Evolutionary conservation across 2,888 invertebrate genomes (phyloP).

Genomic region (Scrobipalpa atriplicella): DNA sequence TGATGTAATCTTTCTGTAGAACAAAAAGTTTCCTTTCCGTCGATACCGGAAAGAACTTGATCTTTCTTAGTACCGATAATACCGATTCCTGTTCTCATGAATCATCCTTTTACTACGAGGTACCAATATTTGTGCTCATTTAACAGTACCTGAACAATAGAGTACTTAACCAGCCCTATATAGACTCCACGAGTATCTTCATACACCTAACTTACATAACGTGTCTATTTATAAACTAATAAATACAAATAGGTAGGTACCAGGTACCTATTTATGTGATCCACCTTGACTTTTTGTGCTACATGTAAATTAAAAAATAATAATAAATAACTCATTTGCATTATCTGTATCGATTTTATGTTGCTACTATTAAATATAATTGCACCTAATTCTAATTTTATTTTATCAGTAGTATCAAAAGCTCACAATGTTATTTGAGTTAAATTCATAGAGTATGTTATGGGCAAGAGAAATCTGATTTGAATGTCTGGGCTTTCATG

Average conservation of each 20-base stretch:
- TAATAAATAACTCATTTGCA: background rate
- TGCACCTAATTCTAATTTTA: no score
- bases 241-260: background rate
- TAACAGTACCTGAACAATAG: slow-evolving; percentile 28
- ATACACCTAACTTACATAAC: slow-evolving; percentile 1
- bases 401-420: background rate
- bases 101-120: background rate
- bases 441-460: background rate
- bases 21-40: background rate
- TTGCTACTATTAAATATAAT: background rate
- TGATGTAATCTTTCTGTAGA: background rate
- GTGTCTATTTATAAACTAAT: slow-evolving; percentile 23
- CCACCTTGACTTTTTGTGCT: slow-evolving; percentile 21
- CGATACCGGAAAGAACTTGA: background rate
- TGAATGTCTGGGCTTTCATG: background rate
- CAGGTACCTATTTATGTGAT: slow-evolving; percentile 4
- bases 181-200: background rate
- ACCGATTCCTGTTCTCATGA: slow-evolving; percentile 1
- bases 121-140: slow-evolving; percentile 17
- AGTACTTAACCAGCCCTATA: slow-evolving; percentile 5
- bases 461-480: slow-evolving; percentile 7
- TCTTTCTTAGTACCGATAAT: background rate
- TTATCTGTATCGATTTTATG: background rate
- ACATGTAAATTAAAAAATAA: background rate
- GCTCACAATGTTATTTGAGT: background rate